Percentiles rank a stretch among this genome's conserved stretches.
Conservation (phyloP, 2,113 vertebrate species). For the Dendrocopos noguchii region DNA sequence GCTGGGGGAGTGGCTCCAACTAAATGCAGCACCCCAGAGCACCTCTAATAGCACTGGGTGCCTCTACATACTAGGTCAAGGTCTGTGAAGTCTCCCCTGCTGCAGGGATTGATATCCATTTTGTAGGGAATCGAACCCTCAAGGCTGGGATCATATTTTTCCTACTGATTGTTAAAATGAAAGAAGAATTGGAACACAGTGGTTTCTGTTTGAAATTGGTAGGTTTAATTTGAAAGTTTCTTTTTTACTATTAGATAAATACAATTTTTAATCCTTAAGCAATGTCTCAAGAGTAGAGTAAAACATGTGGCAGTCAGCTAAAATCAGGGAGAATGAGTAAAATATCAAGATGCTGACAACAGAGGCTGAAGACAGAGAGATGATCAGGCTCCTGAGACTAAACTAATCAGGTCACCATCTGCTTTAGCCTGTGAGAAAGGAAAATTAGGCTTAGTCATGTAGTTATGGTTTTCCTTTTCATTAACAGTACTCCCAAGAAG, state of each 20-base stretch:
- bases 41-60: neutral
- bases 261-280: neutral
- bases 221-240: neutral
- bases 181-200: neutral
- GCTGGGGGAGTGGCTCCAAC: neutral
- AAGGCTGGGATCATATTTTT: neutral
- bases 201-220: neutral
- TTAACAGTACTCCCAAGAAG: neutral
- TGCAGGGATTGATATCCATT: neutral
- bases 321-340: neutral
- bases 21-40: neutral
- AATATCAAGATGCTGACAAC: neutral
- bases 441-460: neutral
- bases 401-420: neutral
- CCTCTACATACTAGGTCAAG: neutral
- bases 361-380: neutral
- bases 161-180: neutral
- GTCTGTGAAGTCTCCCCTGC: neutral
- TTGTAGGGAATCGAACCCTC: fast-evolving
- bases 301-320: neutral
- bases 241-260: neutral
- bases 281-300: neutral
- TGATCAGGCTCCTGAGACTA: neutral
- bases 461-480: neutral
- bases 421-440: neutral